Conservation (phyloP, 2,888 invertebrate species). For the Megamerina dolium region DNA sequence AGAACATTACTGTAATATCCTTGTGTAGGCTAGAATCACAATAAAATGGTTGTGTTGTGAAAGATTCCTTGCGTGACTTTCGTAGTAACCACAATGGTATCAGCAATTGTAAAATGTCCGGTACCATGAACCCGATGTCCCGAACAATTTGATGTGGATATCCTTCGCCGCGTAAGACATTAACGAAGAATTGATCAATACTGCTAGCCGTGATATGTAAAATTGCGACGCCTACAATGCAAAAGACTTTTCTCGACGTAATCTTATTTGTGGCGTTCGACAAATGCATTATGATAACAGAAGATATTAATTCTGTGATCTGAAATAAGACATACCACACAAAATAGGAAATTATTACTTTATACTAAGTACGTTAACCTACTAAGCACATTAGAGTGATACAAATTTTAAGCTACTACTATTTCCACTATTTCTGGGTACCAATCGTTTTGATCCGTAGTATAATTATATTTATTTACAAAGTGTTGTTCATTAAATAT, state of each 20-base stretch:
- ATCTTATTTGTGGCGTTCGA: constrained; percentile 53
- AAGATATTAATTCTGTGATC: constrained; percentile 59
- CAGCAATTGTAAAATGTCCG: constrained; percentile 58
- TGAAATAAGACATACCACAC: constrained; percentile 25
- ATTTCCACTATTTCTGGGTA: no score
- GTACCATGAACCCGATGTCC: constrained; percentile 63
- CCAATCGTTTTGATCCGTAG: no score
- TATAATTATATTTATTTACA: no score
- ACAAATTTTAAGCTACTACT: no score
- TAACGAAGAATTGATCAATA: constrained; percentile 60
- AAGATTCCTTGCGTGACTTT: constrained; percentile 42
- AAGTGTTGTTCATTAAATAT: no score
- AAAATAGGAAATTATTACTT: not conserved
- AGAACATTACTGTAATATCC: constrained; percentile 45
- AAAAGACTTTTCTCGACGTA: constrained; percentile 54
- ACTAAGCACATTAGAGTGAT: no score
- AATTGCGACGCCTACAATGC: constrained; percentile 56
- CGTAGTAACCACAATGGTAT: constrained; percentile 55
- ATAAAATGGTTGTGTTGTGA: constrained; percentile 44
- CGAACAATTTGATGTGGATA: constrained; percentile 62
- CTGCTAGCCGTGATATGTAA: constrained; percentile 59
- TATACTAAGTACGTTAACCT: no score
- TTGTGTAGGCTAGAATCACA: constrained; percentile 46
- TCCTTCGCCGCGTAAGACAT: constrained; percentile 60
- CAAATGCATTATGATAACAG: constrained; percentile 55